Percentiles rank a stretch among this genome's conserved stretches.
Conservation (phyloP, 92 coral and sea anemone species). For the Umimayanthus kanabou region DNA sequence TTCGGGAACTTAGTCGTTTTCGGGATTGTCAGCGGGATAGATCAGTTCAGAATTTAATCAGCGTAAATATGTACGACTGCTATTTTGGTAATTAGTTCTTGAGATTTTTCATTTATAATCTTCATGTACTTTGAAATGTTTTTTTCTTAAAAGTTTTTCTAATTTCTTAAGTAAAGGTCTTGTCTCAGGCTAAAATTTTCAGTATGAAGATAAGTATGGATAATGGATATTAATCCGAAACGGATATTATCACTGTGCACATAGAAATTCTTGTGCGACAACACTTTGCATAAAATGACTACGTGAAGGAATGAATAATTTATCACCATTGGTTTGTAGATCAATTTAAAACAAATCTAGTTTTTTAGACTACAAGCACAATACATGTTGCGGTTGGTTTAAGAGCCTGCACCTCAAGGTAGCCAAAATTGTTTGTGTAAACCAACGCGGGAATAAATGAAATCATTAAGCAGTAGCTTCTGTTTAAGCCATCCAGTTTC, state of each 20-base stretch:
- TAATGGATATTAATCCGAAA: no score
- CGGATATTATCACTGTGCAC: no score
- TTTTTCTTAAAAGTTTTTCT: no score
- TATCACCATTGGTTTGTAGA: neutral
- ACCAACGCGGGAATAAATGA: neutral
- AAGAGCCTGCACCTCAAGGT: neutral
- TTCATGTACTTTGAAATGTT: no score
- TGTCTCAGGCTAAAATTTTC: neutral
- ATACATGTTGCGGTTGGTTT: neutral
- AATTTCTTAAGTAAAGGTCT: no score
- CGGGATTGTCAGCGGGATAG: no score
- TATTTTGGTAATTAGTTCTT: neutral
- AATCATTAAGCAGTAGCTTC: neutral
- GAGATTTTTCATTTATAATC: neutral
- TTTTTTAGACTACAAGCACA: neutral
- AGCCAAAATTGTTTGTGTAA: neutral
- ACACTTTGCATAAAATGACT: no score
- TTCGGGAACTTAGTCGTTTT: neutral
- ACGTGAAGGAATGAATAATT: constrained; percentile 14
- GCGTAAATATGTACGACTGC: neutral
- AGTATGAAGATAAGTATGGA: no score
- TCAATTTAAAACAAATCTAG: constrained; percentile 23
- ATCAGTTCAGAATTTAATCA: neutral
- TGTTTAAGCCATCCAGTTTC: no score
- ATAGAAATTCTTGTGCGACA: no score